Percentiles rank a stretch among this genome's conserved stretches.
Evolutionary conservation across 2,888 invertebrate species (phyloP).

Genomic region (Stramonita haemastoma): DNA sequence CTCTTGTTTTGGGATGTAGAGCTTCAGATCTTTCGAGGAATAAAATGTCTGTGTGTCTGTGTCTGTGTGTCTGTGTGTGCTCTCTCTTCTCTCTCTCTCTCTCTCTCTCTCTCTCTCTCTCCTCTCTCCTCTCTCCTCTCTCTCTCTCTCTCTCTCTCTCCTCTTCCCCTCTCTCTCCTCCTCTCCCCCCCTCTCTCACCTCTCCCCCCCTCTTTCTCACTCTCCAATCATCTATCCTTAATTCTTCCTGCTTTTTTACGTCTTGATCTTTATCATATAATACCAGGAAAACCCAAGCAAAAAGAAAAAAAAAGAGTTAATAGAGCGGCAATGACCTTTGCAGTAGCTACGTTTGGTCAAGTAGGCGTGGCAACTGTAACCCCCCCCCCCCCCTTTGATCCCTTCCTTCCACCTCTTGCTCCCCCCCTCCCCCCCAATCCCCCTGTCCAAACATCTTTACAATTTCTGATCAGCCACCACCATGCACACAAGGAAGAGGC

Average conservation of each 20-base stretch:
- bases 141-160: not conserved
- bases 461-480: not conserved
- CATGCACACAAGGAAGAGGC: not conserved
- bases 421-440: not conserved
- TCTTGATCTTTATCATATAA: too few relatives aligned
- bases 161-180: not conserved
- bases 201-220: not conserved
- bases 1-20: too few relatives aligned
- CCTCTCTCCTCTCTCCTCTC: not conserved
- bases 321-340: not conserved
- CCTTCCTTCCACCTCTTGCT: not conserved
- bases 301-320: not conserved
- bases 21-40: too few relatives aligned
- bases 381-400: not conserved
- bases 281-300: not conserved
- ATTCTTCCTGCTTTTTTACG: not conserved
- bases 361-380: not conserved
- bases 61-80: too few relatives aligned
- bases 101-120: not conserved
- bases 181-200: not conserved
- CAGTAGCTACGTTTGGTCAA: not conserved
- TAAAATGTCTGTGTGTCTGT: too few relatives aligned
- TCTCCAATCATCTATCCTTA: not conserved
- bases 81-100: not conserved
- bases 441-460: not conserved